Base-by-base conservation (phyloP, 2,888 invertebrate genomes). In the Cerceris ruficornis region DNA sequence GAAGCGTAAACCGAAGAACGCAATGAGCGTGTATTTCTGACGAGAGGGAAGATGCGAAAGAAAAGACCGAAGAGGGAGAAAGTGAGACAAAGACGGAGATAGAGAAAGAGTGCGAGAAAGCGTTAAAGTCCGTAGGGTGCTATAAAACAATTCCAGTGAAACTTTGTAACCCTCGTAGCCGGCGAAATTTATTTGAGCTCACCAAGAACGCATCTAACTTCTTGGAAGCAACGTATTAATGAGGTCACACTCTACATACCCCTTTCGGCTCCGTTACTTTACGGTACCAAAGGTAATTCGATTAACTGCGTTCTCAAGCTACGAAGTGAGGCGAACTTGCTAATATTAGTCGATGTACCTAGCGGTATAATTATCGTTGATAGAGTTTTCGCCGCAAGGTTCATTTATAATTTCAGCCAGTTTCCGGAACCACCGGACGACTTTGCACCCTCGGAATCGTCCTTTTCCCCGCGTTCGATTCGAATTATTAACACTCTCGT, bases 131-230 rank as follows among this genome's bases (percentile, higher is more conserved):
- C 73, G 59, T 59, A 28, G 84, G 85, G 86, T 77, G 69, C 80
- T 83, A 70, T 88, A 87, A 87, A 87, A 88, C 84, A 87, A 87
- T 87, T 85, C 73, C 60, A 71, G 61, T 81, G 80, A 84, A 87
- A 86, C 86, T 87, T 83, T 66, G 67, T 52, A 60, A 70, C 67
- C 60, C 72, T 71, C 60, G 70, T 74, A 80, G 73, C 77, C 57
- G 77, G 13, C 52, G 60, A 81, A 86, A 86, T 86, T 86, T 82
- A 77, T 77, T 82, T 67, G 42, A 52, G 61, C 70, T 72, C 77
- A 50, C 75, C 62, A 46, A 58, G 65, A 81, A 81, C 72, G 75
- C 72, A 69, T 84, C 75, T 65, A 85, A 83, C 82, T 87, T 86
- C 77, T 67, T 60, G 60, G 66, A 67, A 76, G 78, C 82, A 77